Evolutionary conservation across 2,888 invertebrate genomes (phyloP), one percentile per base, ranked within the genome.

Genomic region (Netelia inedita): DNA sequence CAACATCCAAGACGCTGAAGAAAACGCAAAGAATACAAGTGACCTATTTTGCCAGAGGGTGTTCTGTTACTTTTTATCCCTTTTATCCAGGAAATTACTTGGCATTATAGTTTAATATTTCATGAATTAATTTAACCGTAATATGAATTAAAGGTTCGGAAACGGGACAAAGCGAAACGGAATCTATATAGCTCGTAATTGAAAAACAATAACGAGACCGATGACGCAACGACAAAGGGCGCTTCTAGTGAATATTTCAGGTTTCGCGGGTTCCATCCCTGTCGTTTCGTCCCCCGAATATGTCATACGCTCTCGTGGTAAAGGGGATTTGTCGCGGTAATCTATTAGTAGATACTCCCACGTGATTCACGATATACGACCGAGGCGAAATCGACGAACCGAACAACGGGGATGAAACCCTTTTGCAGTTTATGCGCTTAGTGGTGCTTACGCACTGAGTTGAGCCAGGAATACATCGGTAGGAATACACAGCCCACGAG

Each of bases 371-470:
- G 66, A 73, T 79, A 57, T 43, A 21, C 72, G 65, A 35, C n/a
- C 16, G 53, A 43, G 50, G 57, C 55, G 41, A 8, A n/a, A 19
- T 16, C 19, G 57, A 57, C 16, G 43, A 46, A 59, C 16, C 35
- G 43, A 55, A 23, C 0, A 16, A n/a, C 23, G 21, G 90, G 90
- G 89, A 90, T 89, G 90, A 91, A 93, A 92, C 93, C 93, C 93
- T 92, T 92, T 93, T 92, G 91, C 92, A 88, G 89, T 89, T 82
- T 86, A 88, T 35, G 91, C 87, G 91, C 85, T 91, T 16, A 53
- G 91, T 89, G 66, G 88, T 90, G 90, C 91, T 92, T 91, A 91
- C 89, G 89, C 90, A 91, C 91, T 92, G 92, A 90, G 90, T 90
- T 92, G 91, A 91, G 88, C 90, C 87, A 69, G 14, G 41, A 65